Evolutionary conservation across 2,888 invertebrate genomes (phyloP).

Genomic region (Itoplectis maculator): DNA sequence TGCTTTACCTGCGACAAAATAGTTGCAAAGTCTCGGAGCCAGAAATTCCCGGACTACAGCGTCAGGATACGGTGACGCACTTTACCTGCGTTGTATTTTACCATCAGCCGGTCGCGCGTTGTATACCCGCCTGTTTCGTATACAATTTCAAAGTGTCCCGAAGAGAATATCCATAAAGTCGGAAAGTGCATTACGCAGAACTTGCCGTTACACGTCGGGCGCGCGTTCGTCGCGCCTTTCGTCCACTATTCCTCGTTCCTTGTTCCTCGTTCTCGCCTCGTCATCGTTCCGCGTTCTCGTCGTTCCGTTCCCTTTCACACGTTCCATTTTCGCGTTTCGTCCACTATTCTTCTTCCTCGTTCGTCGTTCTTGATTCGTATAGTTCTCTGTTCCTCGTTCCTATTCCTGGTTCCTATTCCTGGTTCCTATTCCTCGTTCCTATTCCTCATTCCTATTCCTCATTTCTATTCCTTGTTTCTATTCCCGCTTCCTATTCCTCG

Average conservation of each 20-base stretch:
- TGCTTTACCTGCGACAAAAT: slow-evolving; percentile 51
- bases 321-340: background rate
- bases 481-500: no score
- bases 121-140: slow-evolving; percentile 29
- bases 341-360: no score
- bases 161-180: slow-evolving; percentile 52
- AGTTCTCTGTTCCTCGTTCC: no score
- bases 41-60: slow-evolving; percentile 41
- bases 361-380: no score
- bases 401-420: no score
- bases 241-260: background rate
- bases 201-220: slow-evolving; percentile 24
- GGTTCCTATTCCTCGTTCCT: no score
- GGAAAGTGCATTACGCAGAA: slow-evolving; percentile 59
- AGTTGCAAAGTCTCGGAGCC: slow-evolving; percentile 40
- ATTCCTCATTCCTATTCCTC: no score
- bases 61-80: slow-evolving; percentile 35
- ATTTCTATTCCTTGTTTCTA: no score
- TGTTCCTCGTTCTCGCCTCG: no score
- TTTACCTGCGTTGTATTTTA: slow-evolving; percentile 40
- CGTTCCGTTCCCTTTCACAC: slow-evolving; percentile 9
- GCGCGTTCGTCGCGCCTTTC: slow-evolving; percentile 20
- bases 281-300: no score
- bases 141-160: slow-evolving; percentile 35
- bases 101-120: slow-evolving; percentile 45